These are phyloP conservation scores for Melanchra persicariae DNA, from an alignment of 2,888 invertebrate species.

Conservation along the genomic window DNA sequence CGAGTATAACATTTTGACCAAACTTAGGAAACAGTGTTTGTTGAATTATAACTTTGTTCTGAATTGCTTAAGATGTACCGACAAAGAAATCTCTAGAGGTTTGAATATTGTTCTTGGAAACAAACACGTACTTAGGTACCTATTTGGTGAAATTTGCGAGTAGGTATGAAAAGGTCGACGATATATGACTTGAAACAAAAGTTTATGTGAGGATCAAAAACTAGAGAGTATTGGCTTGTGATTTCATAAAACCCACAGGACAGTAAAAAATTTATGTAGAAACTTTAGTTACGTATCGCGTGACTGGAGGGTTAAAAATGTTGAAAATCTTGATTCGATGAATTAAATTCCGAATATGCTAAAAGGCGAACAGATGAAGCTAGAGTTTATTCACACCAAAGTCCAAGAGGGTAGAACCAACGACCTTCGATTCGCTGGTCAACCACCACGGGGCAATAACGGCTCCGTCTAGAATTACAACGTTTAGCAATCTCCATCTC, in stretches of 20 bases:
- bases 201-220: background rate
- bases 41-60: conserved; percentile 24
- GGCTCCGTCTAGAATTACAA: conserved; percentile 6
- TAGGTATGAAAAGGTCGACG: background rate
- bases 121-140: too few species aligned
- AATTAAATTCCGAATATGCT: background rate
- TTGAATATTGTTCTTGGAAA: conserved; percentile 6
- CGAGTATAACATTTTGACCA: conserved; percentile 7
- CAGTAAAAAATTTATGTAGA: background rate
- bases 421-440: background rate
- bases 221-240: background rate
- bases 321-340: background rate
- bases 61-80: conserved; percentile 9
- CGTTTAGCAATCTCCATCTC: background rate
- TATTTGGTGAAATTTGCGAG: background rate
- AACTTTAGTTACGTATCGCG: background rate
- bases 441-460: background rate
- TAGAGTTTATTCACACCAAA: background rate
- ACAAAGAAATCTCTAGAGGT: conserved; percentile 11
- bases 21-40: conserved; percentile 23
- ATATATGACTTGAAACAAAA: background rate
- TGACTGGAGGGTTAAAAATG: background rate
- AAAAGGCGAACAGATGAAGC: background rate
- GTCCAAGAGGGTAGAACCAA: background rate
- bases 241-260: background rate